Percentiles rank a stretch among this genome's conserved stretches.
Conservation (phyloP, 2,888 invertebrate species). For the Metacarcinus magister region DNA sequence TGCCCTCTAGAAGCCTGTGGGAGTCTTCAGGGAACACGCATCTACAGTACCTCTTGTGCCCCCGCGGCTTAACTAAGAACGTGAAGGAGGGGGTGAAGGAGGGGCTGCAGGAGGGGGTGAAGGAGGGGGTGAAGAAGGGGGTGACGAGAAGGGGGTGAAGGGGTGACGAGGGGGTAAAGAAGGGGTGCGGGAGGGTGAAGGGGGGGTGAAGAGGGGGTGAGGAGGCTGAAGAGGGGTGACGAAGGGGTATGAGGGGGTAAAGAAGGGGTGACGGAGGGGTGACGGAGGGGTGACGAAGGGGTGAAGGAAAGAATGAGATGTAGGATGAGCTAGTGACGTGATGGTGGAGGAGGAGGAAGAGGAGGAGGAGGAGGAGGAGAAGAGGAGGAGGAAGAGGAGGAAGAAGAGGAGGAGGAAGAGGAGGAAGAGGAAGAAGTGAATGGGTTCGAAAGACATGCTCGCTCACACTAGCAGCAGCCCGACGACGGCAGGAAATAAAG, state of each 20-base stretch:
- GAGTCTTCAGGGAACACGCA: too few relatives aligned
- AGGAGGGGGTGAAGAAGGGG: not conserved
- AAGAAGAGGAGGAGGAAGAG: not conserved
- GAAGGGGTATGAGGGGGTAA: not conserved
- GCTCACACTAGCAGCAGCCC: not conserved
- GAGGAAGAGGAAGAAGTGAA: slow-evolving; percentile 17
- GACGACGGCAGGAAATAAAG: slow-evolving; percentile 59
- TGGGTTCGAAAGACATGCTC: not conserved
- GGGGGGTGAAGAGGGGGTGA: not conserved
- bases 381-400: slow-evolving; percentile 22
- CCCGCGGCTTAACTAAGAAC: not conserved
- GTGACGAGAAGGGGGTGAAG: not conserved
- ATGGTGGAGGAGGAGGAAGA: not conserved
- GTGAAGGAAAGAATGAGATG: not conserved
- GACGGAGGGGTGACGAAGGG: not conserved
- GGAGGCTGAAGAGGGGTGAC: not conserved
- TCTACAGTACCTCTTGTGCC: too few relatives aligned
- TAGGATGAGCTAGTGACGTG: not conserved
- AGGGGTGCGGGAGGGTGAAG: not conserved
- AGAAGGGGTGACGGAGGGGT: not conserved
- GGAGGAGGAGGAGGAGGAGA: not conserved
- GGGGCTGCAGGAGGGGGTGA: too few relatives aligned
- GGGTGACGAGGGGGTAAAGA: not conserved
- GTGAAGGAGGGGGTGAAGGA: not conserved
- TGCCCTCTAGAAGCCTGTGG: not conserved